These are phyloP conservation scores for Mechanitis mazaeus DNA, from an alignment of 2,888 invertebrate species.

Conservation along the genomic window DNA sequence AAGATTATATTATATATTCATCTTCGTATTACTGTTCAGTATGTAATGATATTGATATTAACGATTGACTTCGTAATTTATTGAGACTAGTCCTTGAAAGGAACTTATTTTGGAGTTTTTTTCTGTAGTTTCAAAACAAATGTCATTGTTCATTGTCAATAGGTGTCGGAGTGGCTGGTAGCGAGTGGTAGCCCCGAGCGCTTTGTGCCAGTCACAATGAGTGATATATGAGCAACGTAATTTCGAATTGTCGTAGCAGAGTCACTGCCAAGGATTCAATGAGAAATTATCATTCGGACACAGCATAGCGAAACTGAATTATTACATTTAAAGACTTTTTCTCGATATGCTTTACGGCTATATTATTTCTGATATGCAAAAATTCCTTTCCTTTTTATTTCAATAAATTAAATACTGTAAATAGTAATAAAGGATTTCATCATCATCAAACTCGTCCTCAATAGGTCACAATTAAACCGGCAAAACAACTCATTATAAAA, in stretches of 20 bases:
- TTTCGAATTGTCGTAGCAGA: conserved; percentile 68
- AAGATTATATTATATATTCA: conserved; percentile 30
- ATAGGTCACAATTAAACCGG: conserved; percentile 56
- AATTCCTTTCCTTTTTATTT: conserved; percentile 18
- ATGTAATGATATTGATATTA: conserved; percentile 39
- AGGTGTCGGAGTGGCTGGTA: conserved; percentile 58
- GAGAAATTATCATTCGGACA: conserved; percentile 73
- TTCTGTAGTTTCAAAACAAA: conserved; percentile 68
- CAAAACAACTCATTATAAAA: conserved; percentile 61
- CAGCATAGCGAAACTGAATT: conserved; percentile 75
- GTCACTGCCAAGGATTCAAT: conserved; percentile 57
- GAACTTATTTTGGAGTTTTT: conserved; percentile 67
- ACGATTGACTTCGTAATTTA: conserved; percentile 50
- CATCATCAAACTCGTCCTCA: conserved; percentile 37
- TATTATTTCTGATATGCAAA: conserved; percentile 29
- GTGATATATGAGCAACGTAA: conserved; percentile 74
- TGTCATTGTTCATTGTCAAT: conserved; percentile 66
- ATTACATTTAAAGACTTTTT: conserved; percentile 64
- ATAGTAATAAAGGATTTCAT: conserved; percentile 56
- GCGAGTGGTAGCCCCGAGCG: conserved; percentile 59
- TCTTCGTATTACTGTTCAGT: conserved; percentile 16
- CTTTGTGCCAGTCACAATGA: conserved; percentile 73
- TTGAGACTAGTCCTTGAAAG: conserved; percentile 52
- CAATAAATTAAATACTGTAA: conserved; percentile 20
- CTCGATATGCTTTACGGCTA: conserved; percentile 29